Percentiles rank a stretch among this genome's conserved stretches.
These are phyloP conservation scores for Petrocephalus zakoni DNA, from an alignment of 2,113 vertebrate genomes.

Conservation along the genomic window DNA sequence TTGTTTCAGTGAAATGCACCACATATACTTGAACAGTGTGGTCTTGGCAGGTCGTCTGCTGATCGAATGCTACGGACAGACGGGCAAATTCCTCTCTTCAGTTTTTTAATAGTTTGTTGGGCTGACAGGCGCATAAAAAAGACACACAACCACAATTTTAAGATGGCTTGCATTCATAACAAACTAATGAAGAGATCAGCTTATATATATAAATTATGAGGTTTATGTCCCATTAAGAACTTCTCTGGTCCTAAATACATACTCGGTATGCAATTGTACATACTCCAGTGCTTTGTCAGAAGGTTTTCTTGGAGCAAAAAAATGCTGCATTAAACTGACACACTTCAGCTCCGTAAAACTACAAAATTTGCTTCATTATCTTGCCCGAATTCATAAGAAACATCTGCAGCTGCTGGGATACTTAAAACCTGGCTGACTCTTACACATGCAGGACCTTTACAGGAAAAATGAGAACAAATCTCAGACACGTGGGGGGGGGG, in stretches of 20 bases:
- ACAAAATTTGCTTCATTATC: slow-evolving; percentile 4
- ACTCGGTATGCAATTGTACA: background rate
- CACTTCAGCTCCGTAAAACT: background rate
- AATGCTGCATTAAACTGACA: background rate
- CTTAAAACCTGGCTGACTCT: background rate
- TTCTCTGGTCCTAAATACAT: background rate
- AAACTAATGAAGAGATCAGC: background rate
- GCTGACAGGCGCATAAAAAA: background rate
- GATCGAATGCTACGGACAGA: background rate
- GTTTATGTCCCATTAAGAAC: background rate
- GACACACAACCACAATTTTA: background rate
- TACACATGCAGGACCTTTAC: background rate
- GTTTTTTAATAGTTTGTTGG: background rate
- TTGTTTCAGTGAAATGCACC: background rate
- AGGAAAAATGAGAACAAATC: background rate
- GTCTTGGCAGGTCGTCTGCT: background rate
- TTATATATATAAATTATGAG: background rate
- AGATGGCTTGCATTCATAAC: background rate
- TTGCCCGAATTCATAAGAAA: background rate
- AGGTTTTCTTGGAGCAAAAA: background rate
- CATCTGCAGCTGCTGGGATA: background rate
- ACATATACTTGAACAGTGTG: background rate
- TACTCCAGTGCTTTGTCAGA: background rate
- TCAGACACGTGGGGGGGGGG: background rate
- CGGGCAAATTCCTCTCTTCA: background rate